These are phyloP conservation scores for Gallinago solitaria DNA, from an alignment of 2,797 vertebrate species.

Conservation along the genomic window DNA sequence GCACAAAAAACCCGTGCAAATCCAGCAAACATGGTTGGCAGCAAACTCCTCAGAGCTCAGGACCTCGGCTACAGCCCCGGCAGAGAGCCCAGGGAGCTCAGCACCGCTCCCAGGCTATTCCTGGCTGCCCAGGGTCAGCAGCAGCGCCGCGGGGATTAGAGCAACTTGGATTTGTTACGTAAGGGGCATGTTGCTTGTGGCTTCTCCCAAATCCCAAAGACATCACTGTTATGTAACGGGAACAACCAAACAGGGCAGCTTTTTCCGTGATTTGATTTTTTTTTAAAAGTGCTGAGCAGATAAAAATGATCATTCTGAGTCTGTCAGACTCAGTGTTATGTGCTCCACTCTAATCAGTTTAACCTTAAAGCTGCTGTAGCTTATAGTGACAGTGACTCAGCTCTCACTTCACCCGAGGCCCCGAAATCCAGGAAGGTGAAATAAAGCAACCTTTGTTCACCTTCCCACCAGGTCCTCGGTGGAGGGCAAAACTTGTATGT, in stretches of 20 bases:
- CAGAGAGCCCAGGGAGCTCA: not conserved
- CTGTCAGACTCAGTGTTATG: not conserved
- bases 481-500: not conserved
- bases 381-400: not conserved
- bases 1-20: not conserved
- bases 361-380: not conserved
- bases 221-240: conserved; percentile 28
- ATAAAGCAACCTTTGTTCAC: not conserved
- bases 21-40: not conserved
- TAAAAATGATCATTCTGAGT: not conserved
- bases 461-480: not conserved
- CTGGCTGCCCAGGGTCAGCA: not conserved
- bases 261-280: not conserved
- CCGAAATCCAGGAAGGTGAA: not conserved
- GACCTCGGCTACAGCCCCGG: not conserved
- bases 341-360: not conserved
- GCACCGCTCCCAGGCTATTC: not conserved
- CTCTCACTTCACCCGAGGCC: not conserved
- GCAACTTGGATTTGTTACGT: conserved; percentile 19
- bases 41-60: not conserved
- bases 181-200: not conserved
- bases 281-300: conserved; percentile 2
- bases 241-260: conserved; percentile 35
- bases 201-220: conserved; percentile 35
- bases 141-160: not conserved